Percentiles rank a stretch among this genome's conserved stretches.
These are phyloP conservation scores for Palythoa heliodiscus DNA, from an alignment of 92 coral and sea anemone genomes.

Conservation along the genomic window DNA sequence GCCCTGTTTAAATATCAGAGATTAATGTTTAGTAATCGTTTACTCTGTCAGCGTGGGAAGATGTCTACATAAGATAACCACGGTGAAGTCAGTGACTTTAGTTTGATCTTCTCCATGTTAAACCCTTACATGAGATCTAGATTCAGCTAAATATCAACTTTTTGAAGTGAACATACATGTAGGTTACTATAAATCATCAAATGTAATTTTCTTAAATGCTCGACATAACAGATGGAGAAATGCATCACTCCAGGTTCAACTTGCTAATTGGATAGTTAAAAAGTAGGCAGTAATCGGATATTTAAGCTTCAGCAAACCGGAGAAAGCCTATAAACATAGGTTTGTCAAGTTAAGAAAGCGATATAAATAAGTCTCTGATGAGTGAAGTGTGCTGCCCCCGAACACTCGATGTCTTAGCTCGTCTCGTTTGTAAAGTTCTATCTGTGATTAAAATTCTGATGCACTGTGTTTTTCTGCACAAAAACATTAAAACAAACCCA, in stretches of 20 bases:
- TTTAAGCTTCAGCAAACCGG: conserved; percentile 24
- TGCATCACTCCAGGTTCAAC: neutral
- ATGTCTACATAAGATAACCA: conserved; percentile 18
- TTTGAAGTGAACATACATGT: neutral
- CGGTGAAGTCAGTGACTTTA: neutral
- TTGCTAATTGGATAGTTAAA: neutral
- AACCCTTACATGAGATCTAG: neutral
- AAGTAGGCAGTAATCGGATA: neutral
- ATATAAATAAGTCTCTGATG: neutral
- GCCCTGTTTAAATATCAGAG: neutral
- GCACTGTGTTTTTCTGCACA: neutral
- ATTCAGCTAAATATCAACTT: neutral
- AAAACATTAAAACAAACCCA: neutral
- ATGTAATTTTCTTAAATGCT: neutral
- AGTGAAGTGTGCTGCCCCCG: neutral
- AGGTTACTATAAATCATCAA: neutral
- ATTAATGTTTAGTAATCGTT: neutral
- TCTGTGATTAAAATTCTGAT: neutral
- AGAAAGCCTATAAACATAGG: neutral
- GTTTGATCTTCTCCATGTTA: neutral
- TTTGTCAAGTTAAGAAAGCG: neutral
- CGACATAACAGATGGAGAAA: neutral
- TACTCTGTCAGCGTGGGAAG: neutral
- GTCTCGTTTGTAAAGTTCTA: neutral
- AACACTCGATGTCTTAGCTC: neutral